Conservation (phyloP, 2,113 vertebrate genomes). For the Addax nasomaculatus region DNA sequence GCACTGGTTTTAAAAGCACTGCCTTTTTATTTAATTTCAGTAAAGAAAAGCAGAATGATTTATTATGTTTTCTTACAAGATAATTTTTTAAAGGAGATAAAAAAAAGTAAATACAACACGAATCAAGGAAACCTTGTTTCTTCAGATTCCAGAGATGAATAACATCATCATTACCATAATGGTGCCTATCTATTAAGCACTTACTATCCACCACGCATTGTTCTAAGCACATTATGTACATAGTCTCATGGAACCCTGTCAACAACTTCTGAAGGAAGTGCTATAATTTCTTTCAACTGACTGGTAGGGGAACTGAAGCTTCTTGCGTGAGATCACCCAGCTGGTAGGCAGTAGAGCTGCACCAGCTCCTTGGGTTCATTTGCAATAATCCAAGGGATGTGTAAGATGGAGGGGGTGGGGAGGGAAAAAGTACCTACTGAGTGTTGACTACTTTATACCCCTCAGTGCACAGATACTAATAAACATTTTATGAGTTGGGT, state of each 20-base stretch:
- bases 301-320: neutral
- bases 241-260: neutral
- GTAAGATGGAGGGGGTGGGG: neutral
- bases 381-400: neutral
- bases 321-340: neutral
- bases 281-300: neutral
- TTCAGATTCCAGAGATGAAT: neutral
- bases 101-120: neutral
- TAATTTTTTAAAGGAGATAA: neutral
- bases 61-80: neutral
- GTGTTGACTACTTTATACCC: neutral
- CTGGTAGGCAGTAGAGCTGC: neutral
- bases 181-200: neutral
- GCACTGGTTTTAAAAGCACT: neutral
- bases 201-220: neutral
- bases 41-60: neutral
- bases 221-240: neutral
- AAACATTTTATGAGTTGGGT: neutral
- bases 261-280: neutral
- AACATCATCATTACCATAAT: neutral
- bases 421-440: neutral
- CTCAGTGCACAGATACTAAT: neutral
- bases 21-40: constrained; percentile 33
- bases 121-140: neutral
- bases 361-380: neutral